Conservation (phyloP, 2,797 vertebrate genomes). For the Vespertilio murinus region DNA sequence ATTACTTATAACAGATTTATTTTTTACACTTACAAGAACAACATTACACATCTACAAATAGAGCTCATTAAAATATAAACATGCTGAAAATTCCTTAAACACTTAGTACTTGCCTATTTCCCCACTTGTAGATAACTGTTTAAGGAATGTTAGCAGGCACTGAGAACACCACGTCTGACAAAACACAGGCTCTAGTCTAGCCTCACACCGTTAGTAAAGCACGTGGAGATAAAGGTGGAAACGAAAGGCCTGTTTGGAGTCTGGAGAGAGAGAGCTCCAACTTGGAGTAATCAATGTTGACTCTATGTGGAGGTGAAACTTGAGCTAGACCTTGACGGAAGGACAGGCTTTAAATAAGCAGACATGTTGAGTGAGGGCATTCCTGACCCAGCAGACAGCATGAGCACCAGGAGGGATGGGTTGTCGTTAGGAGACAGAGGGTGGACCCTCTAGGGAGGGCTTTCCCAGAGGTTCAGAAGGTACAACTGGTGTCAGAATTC, state of each 20-base stretch:
- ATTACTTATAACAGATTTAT: constrained; percentile 47
- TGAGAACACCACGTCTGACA: background rate
- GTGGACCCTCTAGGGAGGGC: background rate
- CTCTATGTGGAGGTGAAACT: background rate
- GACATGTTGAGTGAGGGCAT: background rate
- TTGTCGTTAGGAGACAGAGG: background rate
- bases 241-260: background rate
- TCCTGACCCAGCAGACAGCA: background rate
- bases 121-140: background rate
- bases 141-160: background rate
- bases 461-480: background rate
- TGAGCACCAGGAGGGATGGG: background rate
- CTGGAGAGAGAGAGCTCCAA: background rate
- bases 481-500: background rate
- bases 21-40: constrained; percentile 52
- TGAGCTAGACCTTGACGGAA: background rate
- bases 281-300: background rate
- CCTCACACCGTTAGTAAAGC: background rate
- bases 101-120: background rate
- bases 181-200: background rate
- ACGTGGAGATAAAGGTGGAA: background rate
- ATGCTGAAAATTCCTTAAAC: constrained; percentile 30
- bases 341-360: constrained; percentile 5
- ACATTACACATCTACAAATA: constrained; percentile 49
- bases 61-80: constrained; percentile 58